Conservation (phyloP, 2,888 invertebrate genomes). For the Saturnia japonica region DNA sequence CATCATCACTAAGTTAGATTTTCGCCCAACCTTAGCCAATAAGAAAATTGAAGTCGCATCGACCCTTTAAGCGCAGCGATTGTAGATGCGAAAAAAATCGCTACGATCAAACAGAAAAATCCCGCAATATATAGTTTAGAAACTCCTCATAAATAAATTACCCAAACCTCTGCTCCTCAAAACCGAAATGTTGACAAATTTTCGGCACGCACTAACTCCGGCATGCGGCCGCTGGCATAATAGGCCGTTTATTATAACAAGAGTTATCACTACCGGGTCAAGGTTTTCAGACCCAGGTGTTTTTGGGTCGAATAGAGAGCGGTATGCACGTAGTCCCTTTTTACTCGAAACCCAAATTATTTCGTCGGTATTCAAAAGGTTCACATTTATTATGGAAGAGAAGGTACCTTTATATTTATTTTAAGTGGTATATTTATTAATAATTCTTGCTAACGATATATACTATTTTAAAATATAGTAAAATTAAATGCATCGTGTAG, state of each 20-base stretch:
- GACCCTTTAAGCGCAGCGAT: background rate
- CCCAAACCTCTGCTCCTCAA: background rate
- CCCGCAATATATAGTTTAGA: background rate
- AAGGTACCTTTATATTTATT: background rate
- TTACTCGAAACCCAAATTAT: conserved; percentile 2
- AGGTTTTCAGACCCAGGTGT: conserved; percentile 47
- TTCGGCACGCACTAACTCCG: conserved; percentile 36
- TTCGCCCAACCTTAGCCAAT: background rate
- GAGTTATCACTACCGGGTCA: conserved; percentile 41
- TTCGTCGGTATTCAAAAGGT: background rate
- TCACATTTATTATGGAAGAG: conserved; percentile 5
- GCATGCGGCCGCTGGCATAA: conserved; percentile 39
- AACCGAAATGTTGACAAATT: conserved; percentile 39
- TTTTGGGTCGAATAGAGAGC: conserved; percentile 27
- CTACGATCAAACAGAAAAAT: background rate
- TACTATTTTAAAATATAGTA: background rate
- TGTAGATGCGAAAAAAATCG: background rate
- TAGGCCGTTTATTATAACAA: conserved; percentile 40
- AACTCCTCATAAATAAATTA: background rate
- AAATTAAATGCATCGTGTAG: background rate
- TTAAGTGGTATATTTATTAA: background rate
- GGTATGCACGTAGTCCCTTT: conserved; percentile 3
- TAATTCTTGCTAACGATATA: background rate
- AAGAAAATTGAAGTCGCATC: background rate
- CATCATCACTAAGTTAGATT: background rate